Evolutionary conservation across 2,113 vertebrate species (phyloP).

Genomic region (Cyanoderma ruficeps): DNA sequence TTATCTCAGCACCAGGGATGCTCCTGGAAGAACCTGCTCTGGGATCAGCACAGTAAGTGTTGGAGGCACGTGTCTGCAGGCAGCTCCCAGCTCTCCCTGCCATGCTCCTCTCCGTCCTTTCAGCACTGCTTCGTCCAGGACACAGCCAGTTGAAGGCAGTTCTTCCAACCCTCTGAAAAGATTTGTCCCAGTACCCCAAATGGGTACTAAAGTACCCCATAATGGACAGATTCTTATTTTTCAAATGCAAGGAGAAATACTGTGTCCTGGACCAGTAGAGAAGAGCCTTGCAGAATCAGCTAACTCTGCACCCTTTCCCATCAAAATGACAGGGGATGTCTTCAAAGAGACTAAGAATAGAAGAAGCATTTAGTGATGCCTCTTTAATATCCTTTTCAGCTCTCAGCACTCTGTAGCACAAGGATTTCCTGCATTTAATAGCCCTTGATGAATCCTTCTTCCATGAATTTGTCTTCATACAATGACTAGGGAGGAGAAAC

Average conservation of each 20-base stretch:
- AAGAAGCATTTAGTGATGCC: neutral
- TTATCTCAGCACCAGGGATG: neutral
- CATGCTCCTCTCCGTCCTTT: neutral
- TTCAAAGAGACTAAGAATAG: neutral
- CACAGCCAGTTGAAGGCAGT: neutral
- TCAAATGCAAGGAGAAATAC: neutral
- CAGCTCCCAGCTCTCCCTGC: neutral
- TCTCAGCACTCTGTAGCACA: neutral
- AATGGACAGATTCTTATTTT: neutral
- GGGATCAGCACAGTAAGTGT: fast-evolving
- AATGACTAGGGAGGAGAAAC: neutral
- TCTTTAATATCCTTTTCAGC: neutral
- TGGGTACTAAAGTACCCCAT: neutral
- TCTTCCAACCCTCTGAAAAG: neutral
- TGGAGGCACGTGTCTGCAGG: neutral
- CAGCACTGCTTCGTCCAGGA: neutral
- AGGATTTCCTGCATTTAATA: neutral
- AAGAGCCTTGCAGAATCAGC: neutral
- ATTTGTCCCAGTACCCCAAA: neutral
- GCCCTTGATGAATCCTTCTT: neutral
- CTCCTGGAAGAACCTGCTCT: neutral
- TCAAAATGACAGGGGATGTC: neutral
- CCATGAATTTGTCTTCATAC: neutral
- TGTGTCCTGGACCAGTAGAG: neutral
- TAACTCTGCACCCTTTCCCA: neutral